Conservation (phyloP, 2,113 vertebrate species). For the Rhombomys opimus region DNA sequence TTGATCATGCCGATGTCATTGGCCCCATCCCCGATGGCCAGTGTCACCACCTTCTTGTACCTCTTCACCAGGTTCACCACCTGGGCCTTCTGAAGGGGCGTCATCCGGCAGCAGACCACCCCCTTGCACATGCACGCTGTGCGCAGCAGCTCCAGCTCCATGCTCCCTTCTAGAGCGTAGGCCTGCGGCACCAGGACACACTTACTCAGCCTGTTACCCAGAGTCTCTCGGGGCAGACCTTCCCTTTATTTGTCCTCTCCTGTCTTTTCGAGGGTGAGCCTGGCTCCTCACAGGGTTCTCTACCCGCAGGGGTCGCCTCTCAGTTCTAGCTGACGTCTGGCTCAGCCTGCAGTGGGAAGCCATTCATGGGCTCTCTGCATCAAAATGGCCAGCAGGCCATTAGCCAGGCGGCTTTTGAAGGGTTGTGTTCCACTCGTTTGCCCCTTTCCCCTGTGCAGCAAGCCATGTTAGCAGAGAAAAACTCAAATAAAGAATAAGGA, state of each 20-base stretch:
- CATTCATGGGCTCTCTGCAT: not conserved
- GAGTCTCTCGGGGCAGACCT: not conserved
- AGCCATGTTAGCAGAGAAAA: not conserved
- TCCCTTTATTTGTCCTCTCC: not conserved
- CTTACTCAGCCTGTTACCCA: not conserved
- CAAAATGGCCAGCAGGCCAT: not conserved
- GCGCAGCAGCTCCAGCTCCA: slow-evolving; percentile 92
- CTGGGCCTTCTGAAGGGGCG: slow-evolving; percentile 97
- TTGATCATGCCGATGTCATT: slow-evolving; percentile 99
- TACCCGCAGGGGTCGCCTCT: not conserved
- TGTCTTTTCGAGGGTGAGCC: not conserved
- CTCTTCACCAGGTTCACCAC: slow-evolving; percentile 97
- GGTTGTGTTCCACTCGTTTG: not conserved
- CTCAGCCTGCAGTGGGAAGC: slow-evolving; percentile 27
- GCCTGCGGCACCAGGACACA: slow-evolving; percentile 87
- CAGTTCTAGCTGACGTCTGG: slow-evolving; percentile 1
- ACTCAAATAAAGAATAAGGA: slow-evolving; percentile 43
- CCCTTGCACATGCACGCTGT: slow-evolving; percentile 94
- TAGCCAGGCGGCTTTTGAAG: not conserved
- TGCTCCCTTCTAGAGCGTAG: slow-evolving; percentile 89
- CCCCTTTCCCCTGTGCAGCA: not conserved
- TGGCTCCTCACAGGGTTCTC: not conserved
- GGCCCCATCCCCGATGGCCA: slow-evolving; percentile 96
- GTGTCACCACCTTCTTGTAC: slow-evolving; percentile 93
- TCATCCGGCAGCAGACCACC: slow-evolving; percentile 97